Conservation (phyloP, 2,113 vertebrate species). For the Misgurnus anguillicaudatus region DNA sequence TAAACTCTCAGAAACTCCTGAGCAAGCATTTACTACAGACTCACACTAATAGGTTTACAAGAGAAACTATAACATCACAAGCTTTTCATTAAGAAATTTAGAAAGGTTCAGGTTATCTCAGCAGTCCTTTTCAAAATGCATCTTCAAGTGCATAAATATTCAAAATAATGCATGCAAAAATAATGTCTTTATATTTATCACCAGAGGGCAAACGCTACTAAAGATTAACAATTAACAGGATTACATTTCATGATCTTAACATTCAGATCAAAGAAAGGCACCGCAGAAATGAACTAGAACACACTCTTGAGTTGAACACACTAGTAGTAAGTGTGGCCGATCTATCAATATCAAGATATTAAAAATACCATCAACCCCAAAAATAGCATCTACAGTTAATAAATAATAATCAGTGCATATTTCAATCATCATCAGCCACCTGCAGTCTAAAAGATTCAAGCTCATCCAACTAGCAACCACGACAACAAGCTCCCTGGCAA, state of each 20-base stretch:
- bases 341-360: neutral
- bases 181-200: too few relatives aligned
- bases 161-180: neutral
- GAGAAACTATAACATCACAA: neutral
- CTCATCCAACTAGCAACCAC: conserved; percentile 25
- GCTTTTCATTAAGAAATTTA: neutral
- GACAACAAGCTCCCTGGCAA: conserved; percentile 51
- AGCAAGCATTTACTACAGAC: conserved; percentile 2
- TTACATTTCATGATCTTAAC: neutral
- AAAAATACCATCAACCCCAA: neutral
- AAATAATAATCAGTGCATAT: neutral
- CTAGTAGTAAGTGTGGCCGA: neutral
- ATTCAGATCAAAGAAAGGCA: too few relatives aligned
- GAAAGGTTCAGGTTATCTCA: neutral
- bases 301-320: neutral
- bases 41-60: neutral
- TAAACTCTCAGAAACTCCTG: neutral
- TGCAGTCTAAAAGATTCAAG: conserved; percentile 26
- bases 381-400: neutral
- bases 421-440: neutral
- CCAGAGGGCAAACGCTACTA: neutral
- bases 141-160: neutral
- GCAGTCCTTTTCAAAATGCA: too few relatives aligned
- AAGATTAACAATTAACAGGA: neutral
- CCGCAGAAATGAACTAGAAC: neutral